Evolutionary conservation across 2,113 vertebrate genomes (phyloP).

Genomic region (Heloderma charlesbogerti): DNA sequence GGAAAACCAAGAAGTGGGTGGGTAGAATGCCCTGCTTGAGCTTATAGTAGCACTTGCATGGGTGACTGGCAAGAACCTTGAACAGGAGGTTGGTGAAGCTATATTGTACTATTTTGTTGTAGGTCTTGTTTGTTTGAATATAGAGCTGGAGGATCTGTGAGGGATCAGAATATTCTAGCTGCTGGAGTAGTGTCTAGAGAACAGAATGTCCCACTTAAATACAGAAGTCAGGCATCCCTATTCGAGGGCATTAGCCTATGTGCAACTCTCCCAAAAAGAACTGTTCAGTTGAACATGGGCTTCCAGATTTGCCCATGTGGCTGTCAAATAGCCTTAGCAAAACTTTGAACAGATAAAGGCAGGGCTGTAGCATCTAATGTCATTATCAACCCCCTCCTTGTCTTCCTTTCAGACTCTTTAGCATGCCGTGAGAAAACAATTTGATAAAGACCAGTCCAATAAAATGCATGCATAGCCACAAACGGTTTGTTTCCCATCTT

Average conservation of each 20-base stretch:
- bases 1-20: background rate
- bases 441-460: background rate
- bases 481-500: background rate
- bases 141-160: background rate
- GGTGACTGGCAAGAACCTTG: background rate
- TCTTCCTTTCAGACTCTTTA: background rate
- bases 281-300: background rate
- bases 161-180: background rate
- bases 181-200: background rate
- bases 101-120: background rate
- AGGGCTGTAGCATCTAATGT: background rate
- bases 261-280: background rate
- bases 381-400: background rate
- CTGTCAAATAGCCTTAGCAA: background rate
- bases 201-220: background rate
- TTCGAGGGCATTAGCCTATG: background rate
- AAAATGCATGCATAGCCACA: fast-evolving
- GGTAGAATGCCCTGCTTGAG: background rate
- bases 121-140: background rate
- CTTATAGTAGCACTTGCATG: background rate
- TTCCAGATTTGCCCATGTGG: fast-evolving
- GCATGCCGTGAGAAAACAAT: background rate
- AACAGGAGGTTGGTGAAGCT: too few relatives aligned
- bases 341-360: background rate
- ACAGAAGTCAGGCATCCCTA: background rate